phyloP scores from a whole-genome alignment of 2,888 invertebrate species.

The Tachystola acroxantha region DNA sequence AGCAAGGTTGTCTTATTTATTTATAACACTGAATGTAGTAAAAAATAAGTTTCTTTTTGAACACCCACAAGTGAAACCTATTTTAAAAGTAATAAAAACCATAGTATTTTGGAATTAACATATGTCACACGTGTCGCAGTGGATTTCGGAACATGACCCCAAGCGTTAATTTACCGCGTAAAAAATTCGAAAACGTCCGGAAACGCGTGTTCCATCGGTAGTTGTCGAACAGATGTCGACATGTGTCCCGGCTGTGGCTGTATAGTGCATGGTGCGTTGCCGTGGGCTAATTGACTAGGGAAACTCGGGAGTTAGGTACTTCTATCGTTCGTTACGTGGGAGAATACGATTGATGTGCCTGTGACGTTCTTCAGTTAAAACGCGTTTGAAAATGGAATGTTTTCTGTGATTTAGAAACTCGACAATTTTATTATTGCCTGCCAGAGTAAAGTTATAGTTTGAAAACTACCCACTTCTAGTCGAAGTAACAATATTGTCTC shows the following conservation, averaged over 20 bases:
- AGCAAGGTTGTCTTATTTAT: too few species aligned
- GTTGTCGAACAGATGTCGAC: slow-evolving; percentile 73
- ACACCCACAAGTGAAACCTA: too few species aligned
- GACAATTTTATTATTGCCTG: too few species aligned
- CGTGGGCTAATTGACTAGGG: slow-evolving; percentile 59
- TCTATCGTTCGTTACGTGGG: background rate
- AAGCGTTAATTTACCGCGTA: slow-evolving; percentile 57
- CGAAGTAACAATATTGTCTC: too few species aligned
- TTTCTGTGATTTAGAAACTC: too few species aligned
- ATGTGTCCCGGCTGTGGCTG: slow-evolving; percentile 46
- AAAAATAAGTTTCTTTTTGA: too few species aligned
- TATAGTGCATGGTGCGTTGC: slow-evolving; percentile 17
- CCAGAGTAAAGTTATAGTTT: too few species aligned
- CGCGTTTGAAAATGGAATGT: background rate
- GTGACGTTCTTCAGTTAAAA: background rate
- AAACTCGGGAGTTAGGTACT: slow-evolving; percentile 12
- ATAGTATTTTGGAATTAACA: too few species aligned
- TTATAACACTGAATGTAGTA: too few species aligned
- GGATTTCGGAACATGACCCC: slow-evolving; percentile 43
- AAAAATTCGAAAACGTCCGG: slow-evolving; percentile 62
- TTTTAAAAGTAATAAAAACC: too few species aligned
- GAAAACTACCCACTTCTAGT: too few species aligned
- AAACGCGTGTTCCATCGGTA: slow-evolving; percentile 63
- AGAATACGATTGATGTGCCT: background rate
- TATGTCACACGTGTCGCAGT: slow-evolving; percentile 16